Percentiles rank a stretch among this genome's conserved stretches.
These are phyloP conservation scores for Selenia dentaria DNA, from an alignment of 2,888 invertebrate species.

Conservation along the genomic window DNA sequence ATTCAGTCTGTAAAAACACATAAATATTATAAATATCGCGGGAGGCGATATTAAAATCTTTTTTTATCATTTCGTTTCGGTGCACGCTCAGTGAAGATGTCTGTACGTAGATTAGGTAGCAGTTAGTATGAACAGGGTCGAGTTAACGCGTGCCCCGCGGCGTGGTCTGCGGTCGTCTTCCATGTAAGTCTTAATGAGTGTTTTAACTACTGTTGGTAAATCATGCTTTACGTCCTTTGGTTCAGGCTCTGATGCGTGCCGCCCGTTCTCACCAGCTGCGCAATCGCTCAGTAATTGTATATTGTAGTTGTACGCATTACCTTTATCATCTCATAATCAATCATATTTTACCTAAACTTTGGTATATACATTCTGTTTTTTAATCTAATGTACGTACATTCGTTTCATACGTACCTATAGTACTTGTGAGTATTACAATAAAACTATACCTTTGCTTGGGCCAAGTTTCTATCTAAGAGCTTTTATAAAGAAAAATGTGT, in stretches of 20 bases:
- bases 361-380: no score
- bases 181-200: conserved; percentile 69
- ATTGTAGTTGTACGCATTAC: conserved; percentile 2
- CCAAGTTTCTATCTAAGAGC: no score
- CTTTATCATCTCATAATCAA: no score
- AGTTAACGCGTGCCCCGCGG: conserved; percentile 61
- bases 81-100: conserved; percentile 57
- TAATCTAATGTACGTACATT: no score
- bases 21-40: conserved; percentile 29
- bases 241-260: conserved; percentile 44
- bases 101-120: conserved; percentile 33
- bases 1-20: conserved; percentile 29
- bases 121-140: conserved; percentile 12
- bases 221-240: conserved; percentile 58
- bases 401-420: no score
- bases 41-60: conserved; percentile 21
- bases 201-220: conserved; percentile 76
- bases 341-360: no score
- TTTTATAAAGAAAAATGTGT: no score
- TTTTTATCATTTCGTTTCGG: conserved; percentile 22
- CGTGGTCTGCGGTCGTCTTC: conserved; percentile 51
- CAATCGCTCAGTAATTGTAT: conserved; percentile 35
- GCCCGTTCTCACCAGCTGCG: conserved; percentile 41
- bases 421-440: no score
- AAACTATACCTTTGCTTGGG: no score